Percentiles rank a stretch among this genome's conserved stretches.
Conservation (phyloP, 2,888 invertebrate species). For the Trilocha varians region DNA sequence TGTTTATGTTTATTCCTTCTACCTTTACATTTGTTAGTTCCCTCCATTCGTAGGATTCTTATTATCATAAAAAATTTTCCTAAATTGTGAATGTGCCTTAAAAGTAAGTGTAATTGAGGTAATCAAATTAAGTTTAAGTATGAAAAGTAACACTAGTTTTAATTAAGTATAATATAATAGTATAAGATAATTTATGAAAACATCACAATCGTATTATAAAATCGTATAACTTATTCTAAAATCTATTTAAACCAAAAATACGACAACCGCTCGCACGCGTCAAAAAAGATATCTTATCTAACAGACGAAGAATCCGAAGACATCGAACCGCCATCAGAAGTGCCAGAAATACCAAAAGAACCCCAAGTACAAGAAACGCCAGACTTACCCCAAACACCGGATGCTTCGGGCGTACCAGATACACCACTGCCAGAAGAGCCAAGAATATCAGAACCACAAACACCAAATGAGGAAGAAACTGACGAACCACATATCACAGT, state of each 20-base stretch:
- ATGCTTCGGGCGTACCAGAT: constrained; percentile 5
- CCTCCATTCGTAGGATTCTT: too few relatives aligned
- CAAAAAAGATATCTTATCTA: constrained; percentile 34
- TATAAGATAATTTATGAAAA: too few relatives aligned
- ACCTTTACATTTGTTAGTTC: too few relatives aligned
- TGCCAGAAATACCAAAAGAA: constrained; percentile 12
- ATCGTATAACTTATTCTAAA: background rate
- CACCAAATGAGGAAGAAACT: background rate
- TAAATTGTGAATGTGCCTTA: too few relatives aligned
- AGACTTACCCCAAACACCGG: constrained; percentile 8
- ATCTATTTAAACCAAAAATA: constrained; percentile 33
- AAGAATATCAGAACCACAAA: constrained; percentile 2
- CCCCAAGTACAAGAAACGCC: constrained; percentile 9
- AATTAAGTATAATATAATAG: too few relatives aligned
- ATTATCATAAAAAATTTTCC: too few relatives aligned
- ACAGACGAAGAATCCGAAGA: constrained; percentile 61
- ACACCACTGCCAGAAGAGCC: constrained; percentile 6
- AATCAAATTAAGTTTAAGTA: too few relatives aligned
- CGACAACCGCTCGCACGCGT: constrained; percentile 53
- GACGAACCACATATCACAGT: background rate
- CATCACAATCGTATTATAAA: too few relatives aligned
- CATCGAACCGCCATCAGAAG: constrained; percentile 31
- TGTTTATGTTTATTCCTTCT: too few relatives aligned
- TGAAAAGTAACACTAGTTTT: too few relatives aligned
- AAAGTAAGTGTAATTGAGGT: too few relatives aligned